Base-by-base conservation (phyloP, 1,140 invertebrate genomes). In the Dysdera silvatica region DNA sequence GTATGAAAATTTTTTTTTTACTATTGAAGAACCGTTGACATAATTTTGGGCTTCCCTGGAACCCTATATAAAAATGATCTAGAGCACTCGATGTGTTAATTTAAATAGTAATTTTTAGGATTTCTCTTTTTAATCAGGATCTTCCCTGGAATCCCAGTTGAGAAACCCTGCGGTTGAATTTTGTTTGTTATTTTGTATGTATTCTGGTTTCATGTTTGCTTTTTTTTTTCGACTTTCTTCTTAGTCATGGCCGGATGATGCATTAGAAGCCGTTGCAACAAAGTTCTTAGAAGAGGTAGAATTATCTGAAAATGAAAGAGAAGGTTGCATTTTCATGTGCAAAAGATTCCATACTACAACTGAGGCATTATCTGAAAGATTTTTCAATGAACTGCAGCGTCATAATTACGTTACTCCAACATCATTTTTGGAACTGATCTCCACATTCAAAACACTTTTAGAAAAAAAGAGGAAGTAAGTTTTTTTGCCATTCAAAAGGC, bases 381-480 rank as follows among this genome's bases (percentile, higher is more conserved):
- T 31, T 29, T 61, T 59, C 23, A 32, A 32, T 1, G 41, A 63
- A 54, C 24, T 64, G 18, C 65, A 54, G 16, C 18, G 49, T 16
- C 52, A 49, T n/a, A 63, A 66, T 65, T 95, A 95, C 74, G 86
- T 96, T 0, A 96, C 93, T 0, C 91, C 95, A 0, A 93, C 91
- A 0, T 92, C 89, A 4, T 98, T 94, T 73, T 75, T 98, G 60
- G 87, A 96, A 73, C 77, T 97, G 5, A 88, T 98, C 4, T 84
- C 88, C 61, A 87, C 87, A 0, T 91, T 97, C 69, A 85, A 88
- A 67, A 82, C 76, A 7, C 78, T 97, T 16, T 74, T 82, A 18
- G 71, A 74, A 16, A 69, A 69, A 37, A 83, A 82, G 69, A 74
- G 79, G 64, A 67, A 86, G 8, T 85, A 90, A 72, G 91, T 96